Conservation (phyloP, 2,113 vertebrate species). For the Naja naja region DNA sequence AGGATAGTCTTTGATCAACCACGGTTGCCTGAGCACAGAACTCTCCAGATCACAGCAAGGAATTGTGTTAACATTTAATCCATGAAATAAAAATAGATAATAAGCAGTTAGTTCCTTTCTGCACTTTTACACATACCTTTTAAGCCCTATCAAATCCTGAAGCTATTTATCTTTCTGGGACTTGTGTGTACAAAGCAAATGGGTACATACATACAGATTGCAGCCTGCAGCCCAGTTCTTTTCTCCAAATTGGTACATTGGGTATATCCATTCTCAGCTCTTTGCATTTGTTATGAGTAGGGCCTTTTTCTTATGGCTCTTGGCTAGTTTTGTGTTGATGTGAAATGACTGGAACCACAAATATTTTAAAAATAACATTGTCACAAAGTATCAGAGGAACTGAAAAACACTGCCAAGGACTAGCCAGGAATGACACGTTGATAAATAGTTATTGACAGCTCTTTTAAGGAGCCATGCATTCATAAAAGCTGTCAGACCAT, state of each 20-base stretch:
- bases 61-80: neutral
- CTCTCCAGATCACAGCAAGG: neutral
- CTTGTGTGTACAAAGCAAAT: neutral
- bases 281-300: slow-evolving; percentile 15
- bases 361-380: slow-evolving; percentile 69
- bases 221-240: neutral
- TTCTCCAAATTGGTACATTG: neutral
- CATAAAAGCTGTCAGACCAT: slow-evolving; percentile 51
- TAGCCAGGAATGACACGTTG: slow-evolving; percentile 70
- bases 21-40: neutral
- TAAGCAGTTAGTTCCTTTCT: neutral
- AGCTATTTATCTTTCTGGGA: neutral
- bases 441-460: slow-evolving; percentile 78
- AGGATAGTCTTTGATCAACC: neutral
- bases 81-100: neutral
- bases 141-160: neutral
- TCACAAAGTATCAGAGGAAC: slow-evolving; percentile 72
- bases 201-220: neutral
- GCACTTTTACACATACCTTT: neutral
- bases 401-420: slow-evolving; percentile 73
- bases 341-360: slow-evolving; percentile 65
- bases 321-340: slow-evolving; percentile 41
- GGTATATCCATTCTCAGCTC: neutral
- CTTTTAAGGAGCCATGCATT: slow-evolving; percentile 70
- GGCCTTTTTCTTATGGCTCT: slow-evolving; percentile 19